Percentiles rank a stretch among this genome's conserved stretches.
These are phyloP conservation scores for Lepidurus couesii DNA, from an alignment of 1,140 invertebrate genomes.

Conservation along the genomic window DNA sequence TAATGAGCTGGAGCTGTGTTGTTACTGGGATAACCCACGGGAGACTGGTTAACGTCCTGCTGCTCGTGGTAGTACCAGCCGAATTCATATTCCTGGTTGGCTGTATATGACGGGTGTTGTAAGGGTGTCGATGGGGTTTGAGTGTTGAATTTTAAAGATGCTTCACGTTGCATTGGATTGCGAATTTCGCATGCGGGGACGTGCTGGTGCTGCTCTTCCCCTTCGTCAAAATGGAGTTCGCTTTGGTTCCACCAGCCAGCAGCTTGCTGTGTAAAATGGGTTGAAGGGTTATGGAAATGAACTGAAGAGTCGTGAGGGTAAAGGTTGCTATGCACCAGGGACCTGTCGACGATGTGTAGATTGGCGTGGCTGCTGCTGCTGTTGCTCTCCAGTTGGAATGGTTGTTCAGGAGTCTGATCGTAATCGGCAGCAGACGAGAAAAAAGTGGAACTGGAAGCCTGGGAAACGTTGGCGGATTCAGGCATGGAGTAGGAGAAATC, in stretches of 20 bases:
- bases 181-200: not conserved
- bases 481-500: not conserved
- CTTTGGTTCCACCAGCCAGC: not conserved
- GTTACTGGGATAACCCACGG: not conserved
- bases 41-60: not conserved
- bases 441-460: not conserved
- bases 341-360: not conserved
- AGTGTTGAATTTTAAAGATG: constrained; percentile 2
- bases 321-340: constrained; percentile 4
- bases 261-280: not conserved
- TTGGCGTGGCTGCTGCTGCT: constrained; percentile 13
- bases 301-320: not conserved
- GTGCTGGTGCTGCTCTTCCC: not conserved
- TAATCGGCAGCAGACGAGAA: not conserved
- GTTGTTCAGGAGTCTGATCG: constrained; percentile 13
- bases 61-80: not conserved
- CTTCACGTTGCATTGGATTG: not conserved
- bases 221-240: not conserved
- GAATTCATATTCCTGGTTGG: not conserved
- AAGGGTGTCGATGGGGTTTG: not conserved
- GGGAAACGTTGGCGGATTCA: not conserved
- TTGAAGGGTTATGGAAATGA: constrained; percentile 8
- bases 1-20: not conserved
- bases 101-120: not conserved
- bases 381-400: not conserved